Evolutionary conservation across 2,113 vertebrate genomes (phyloP).

Genomic region (Cryptotis parvus): DNA sequence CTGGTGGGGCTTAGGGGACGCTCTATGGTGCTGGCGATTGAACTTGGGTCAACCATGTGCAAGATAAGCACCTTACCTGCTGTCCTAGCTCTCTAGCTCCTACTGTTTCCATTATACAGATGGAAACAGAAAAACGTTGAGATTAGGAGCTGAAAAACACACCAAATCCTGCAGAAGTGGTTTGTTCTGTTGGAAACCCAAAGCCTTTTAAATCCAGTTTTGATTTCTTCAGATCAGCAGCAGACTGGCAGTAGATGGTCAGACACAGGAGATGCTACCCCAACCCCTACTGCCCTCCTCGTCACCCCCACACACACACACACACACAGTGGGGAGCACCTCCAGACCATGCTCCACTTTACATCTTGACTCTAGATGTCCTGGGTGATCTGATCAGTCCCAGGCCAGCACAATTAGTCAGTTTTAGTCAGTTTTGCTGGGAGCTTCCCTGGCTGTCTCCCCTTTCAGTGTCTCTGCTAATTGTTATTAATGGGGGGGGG

Average conservation of each 20-base stretch:
- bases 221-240: neutral
- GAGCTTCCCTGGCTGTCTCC: neutral
- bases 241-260: neutral
- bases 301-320: no score
- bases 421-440: neutral
- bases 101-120: neutral
- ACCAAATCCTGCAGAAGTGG: no score
- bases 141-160: neutral
- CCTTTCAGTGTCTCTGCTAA: constrained; percentile 39
- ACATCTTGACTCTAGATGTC: neutral
- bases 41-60: no score
- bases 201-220: neutral
- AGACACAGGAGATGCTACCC: neutral
- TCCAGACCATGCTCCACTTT: neutral
- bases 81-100: no score
- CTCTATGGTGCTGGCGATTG: no score
- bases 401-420: neutral
- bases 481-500: constrained; percentile 29
- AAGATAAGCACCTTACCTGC: no score
- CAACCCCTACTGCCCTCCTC: no score
- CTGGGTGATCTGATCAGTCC: neutral
- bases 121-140: neutral
- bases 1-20: no score
- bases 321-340: no score
- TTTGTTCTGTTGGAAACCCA: neutral